phyloP scores from a whole-genome alignment of 2,888 invertebrate genomes.

The Cephalotes varians region DNA sequence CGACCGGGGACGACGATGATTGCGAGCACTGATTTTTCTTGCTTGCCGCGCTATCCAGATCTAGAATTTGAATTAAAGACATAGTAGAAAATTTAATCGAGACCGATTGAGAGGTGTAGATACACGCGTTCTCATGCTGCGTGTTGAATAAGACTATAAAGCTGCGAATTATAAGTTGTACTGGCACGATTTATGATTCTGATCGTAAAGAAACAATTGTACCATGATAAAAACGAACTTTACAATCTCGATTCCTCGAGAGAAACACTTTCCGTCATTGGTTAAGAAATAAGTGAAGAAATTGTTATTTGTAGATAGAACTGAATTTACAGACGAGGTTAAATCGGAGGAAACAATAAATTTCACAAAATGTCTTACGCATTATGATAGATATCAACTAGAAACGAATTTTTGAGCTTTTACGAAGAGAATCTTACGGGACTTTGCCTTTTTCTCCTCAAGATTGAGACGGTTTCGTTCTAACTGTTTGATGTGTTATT shows the following conservation, averaged over 20 bases:
- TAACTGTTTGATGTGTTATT: neutral
- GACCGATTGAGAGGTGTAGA: neutral
- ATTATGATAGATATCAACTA: neutral
- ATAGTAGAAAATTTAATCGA: constrained; percentile 21
- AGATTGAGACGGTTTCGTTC: neutral
- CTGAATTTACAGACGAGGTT: constrained; percentile 12
- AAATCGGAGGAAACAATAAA: neutral
- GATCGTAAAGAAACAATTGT: constrained; percentile 33
- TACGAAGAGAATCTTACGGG: neutral
- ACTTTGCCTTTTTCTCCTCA: neutral
- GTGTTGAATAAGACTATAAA: neutral
- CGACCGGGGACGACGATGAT: neutral
- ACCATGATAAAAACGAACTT: constrained; percentile 15
- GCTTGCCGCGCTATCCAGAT: neutral
- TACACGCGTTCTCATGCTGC: neutral
- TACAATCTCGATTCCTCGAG: constrained; percentile 3
- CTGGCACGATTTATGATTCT: constrained; percentile 5
- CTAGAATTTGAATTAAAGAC: neutral
- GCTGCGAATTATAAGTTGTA: neutral
- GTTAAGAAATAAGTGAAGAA: constrained; percentile 24
- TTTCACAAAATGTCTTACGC: constrained; percentile 1
- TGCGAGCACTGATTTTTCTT: neutral
- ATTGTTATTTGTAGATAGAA: constrained; percentile 5
- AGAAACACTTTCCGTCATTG: neutral
- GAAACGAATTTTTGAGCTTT: neutral